phyloP scores from a whole-genome alignment of 2,797 vertebrate species.

The Carcharodon carcharias region DNA sequence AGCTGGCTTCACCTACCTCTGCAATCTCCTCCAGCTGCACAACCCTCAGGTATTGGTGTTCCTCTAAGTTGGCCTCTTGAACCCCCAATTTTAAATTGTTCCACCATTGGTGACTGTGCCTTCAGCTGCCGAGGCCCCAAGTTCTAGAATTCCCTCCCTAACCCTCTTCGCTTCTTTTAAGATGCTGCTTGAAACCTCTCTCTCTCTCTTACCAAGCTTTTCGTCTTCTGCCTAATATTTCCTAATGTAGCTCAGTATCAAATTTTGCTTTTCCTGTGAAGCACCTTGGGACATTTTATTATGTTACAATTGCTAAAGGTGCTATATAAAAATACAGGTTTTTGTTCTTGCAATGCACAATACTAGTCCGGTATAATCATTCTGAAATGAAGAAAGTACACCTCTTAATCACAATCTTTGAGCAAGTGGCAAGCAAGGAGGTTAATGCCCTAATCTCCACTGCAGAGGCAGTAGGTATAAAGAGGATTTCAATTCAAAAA shows the following conservation, averaged over 20 bases:
- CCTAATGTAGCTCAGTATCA: not conserved
- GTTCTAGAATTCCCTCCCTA: not conserved
- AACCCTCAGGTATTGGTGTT: not conserved
- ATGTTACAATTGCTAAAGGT: not conserved
- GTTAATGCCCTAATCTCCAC: not conserved
- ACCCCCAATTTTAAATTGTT: not conserved
- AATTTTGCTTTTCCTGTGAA: not conserved
- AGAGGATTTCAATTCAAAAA: not conserved
- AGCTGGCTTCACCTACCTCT: not conserved
- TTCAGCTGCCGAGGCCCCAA: not conserved
- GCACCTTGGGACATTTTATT: not conserved
- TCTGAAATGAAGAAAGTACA: not conserved
- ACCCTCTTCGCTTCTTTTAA: not conserved
- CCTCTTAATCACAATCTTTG: not conserved
- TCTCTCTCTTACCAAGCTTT: not conserved
- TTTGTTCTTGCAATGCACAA: not conserved
- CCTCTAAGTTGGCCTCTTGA: not conserved
- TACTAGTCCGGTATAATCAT: not conserved
- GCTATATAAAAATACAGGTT: not conserved
- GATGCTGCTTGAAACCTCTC: not conserved
- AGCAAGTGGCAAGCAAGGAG: constrained; percentile 11
- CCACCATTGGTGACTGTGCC: not conserved
- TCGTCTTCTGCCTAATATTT: not conserved
- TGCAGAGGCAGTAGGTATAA: not conserved
- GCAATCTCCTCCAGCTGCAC: not conserved